Evolutionary conservation across 2,113 vertebrate species (phyloP).

Genomic region (Syngnathus scovelli): DNA sequence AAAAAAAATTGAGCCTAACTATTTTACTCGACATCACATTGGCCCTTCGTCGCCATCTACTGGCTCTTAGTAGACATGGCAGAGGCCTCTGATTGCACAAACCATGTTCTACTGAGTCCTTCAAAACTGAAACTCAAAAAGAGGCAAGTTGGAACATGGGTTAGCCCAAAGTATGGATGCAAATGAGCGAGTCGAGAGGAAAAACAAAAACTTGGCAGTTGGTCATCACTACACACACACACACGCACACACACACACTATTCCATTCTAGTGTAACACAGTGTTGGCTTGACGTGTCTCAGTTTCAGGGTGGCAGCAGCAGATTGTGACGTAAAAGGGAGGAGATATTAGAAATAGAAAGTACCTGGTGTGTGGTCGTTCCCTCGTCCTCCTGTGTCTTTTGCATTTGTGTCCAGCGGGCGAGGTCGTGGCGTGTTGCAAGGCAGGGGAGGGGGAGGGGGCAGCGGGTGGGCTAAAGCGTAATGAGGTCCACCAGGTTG

Average conservation of each 20-base stretch:
- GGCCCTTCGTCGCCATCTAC: too few relatives aligned
- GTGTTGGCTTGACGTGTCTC: not conserved
- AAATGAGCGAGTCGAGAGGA: not conserved
- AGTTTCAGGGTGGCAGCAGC: conserved; percentile 13
- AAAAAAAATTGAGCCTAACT: not conserved
- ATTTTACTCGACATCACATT: not conserved
- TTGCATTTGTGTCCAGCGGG: conserved; percentile 10
- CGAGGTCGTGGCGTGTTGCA: not conserved
- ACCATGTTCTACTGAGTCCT: not conserved
- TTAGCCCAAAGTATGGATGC: not conserved
- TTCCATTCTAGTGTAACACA: conserved; percentile 1
- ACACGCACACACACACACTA: not conserved
- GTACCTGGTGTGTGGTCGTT: conserved; percentile 28
- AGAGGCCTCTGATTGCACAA: too few relatives aligned
- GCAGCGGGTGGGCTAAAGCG: conserved; percentile 71
- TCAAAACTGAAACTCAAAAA: not conserved
- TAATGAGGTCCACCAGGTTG: conserved; percentile 98
- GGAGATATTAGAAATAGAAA: conserved; percentile 28
- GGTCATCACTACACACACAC: not conserved
- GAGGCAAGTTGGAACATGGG: not conserved
- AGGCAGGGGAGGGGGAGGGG: conserved; percentile 11
- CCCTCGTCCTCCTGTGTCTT: not conserved
- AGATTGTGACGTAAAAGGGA: conserved; percentile 7
- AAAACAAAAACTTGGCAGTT: not conserved
- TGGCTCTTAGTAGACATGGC: too few relatives aligned